A percentile compares a stretch with the other conserved stretches of the same genome.
These are phyloP conservation scores for Fulica atra DNA, from an alignment of 2,113 vertebrate species.

Conservation along the genomic window DNA sequence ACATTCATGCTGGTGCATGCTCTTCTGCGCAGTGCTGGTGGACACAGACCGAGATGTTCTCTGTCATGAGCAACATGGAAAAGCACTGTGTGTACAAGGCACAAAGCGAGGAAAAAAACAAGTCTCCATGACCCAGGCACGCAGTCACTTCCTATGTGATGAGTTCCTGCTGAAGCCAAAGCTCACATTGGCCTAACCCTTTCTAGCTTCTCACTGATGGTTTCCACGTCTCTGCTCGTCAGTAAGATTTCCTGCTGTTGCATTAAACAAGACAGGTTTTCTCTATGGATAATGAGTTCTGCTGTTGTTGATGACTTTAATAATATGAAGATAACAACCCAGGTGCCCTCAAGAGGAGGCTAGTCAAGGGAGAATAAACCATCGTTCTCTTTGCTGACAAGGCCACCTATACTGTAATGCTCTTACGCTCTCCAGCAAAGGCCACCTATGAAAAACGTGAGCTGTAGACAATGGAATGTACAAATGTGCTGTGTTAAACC, in stretches of 20 bases:
- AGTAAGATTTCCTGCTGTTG: background rate
- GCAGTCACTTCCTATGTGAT: background rate
- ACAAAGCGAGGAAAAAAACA: background rate
- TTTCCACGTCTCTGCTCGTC: background rate
- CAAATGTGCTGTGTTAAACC: background rate
- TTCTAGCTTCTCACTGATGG: background rate
- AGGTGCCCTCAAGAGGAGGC: background rate
- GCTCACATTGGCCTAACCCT: background rate
- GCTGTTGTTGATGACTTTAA: background rate
- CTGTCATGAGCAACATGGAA: background rate
- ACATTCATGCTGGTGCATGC: background rate
- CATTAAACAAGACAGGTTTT: background rate
- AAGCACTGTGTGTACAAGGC: background rate
- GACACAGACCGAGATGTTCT: background rate
- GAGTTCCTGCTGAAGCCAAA: background rate
- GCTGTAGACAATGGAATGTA: background rate
- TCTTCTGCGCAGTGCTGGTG: background rate
- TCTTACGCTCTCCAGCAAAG: background rate
- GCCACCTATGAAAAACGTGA: background rate
- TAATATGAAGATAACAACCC: background rate
- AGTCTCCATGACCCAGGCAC: background rate
- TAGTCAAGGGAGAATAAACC: background rate
- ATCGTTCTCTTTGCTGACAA: background rate
- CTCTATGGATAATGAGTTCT: background rate
- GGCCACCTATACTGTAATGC: background rate